These are phyloP conservation scores for Pangasius djambal DNA, from an alignment of 2,797 vertebrate genomes.

Conservation along the genomic window DNA sequence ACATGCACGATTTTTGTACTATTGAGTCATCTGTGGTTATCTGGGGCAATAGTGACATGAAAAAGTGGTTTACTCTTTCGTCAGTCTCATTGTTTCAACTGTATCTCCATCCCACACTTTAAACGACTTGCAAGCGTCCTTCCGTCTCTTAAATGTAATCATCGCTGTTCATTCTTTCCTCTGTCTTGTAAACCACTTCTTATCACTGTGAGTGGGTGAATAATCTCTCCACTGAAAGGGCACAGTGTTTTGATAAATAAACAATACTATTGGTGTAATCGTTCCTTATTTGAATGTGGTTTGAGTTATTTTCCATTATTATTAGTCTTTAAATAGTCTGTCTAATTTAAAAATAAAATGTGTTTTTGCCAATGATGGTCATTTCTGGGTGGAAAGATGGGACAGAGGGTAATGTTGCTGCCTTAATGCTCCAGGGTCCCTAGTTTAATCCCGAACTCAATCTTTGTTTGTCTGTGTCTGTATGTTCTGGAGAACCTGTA, in stretches of 20 bases:
- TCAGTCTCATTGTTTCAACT: conserved; percentile 18
- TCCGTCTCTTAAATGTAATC: conserved; percentile 18
- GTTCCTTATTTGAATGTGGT: conserved; percentile 14
- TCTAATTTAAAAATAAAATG: conserved; percentile 9
- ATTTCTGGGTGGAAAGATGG: neutral
- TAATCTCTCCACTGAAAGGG: conserved; percentile 15
- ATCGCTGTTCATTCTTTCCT: conserved; percentile 25
- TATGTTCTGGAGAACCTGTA: neutral
- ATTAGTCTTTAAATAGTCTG: neutral
- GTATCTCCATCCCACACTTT: conserved; percentile 22
- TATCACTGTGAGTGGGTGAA: conserved; percentile 34
- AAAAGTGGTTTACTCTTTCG: neutral
- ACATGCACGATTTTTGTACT: neutral
- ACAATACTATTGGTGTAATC: conserved; percentile 8
- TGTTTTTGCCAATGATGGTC: neutral
- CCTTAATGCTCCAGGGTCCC: too few relatives aligned
- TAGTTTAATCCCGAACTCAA: neutral
- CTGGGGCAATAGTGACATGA: neutral
- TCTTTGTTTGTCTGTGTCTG: neutral
- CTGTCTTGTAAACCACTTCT: neutral
- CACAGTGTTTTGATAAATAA: conserved; percentile 31
- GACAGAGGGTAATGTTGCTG: neutral
- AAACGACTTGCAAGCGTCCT: neutral
- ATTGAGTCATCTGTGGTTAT: conserved; percentile 21
- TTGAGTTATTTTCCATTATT: neutral